Evolutionary conservation across 1,140 invertebrate species (phyloP).

Genomic region (Lepidostoma basale): DNA sequence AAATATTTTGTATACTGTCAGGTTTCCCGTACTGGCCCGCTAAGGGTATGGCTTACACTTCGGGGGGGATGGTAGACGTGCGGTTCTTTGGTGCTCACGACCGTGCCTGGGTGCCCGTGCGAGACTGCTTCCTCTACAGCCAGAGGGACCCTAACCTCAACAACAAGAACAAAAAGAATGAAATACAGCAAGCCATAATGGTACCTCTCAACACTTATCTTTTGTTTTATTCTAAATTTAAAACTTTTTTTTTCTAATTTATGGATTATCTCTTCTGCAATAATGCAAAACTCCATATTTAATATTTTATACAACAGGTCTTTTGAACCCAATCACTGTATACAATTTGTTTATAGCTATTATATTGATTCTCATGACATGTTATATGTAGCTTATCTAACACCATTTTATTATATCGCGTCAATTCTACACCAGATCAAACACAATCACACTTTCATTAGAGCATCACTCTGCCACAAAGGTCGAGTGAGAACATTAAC

Average conservation of each 20-base stretch:
- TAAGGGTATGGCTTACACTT: constrained; percentile 82
- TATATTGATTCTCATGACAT: no score
- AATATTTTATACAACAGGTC: no score
- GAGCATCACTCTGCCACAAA: no score
- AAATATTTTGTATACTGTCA: constrained; percentile 45
- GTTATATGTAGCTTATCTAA: constrained; percentile 17
- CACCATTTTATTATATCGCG: not conserved
- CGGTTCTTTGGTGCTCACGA: constrained; percentile 95
- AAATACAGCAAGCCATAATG: constrained; percentile 56
- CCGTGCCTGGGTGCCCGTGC: constrained; percentile 85
- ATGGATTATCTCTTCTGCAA: no score
- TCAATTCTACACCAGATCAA: no score
- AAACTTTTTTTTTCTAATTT: constrained; percentile 11
- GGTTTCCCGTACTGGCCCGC: constrained; percentile 94
- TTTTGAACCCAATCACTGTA: no score
- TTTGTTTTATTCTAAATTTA: not conserved
- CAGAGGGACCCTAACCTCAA: constrained; percentile 67
- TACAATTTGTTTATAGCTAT: no score
- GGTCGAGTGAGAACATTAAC: no score
- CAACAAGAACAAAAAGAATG: constrained; percentile 54
- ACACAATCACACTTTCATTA: no score
- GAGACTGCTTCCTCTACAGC: constrained; percentile 84
- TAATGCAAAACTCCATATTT: no score
- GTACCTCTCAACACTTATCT: constrained; percentile 45
- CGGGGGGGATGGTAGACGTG: constrained; percentile 80